Percentiles rank a stretch among this genome's conserved stretches.
phyloP scores from a whole-genome alignment of 2,888 invertebrate species.

The Campopleginae sp. region DNA sequence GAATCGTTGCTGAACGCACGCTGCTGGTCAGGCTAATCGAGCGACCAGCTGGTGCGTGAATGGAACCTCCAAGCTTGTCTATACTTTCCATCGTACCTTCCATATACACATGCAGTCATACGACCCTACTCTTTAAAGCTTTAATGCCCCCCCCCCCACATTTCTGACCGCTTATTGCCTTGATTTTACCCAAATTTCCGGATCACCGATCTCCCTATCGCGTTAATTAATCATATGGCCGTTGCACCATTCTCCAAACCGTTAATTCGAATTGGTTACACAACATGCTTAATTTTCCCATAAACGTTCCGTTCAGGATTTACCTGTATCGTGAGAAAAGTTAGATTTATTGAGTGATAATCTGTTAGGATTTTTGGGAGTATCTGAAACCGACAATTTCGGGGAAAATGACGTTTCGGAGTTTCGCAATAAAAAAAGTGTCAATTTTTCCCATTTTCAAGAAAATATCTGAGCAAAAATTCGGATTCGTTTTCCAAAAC shows the following conservation, averaged over 20 bases:
- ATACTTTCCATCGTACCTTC: background rate
- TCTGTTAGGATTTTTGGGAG: too few relatives aligned
- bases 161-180: constrained; percentile 21
- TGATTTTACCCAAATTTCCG: constrained; percentile 11
- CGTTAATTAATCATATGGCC: constrained; percentile 5
- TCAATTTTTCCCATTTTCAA: too few relatives aligned
- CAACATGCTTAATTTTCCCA: background rate
- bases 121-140: background rate
- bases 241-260: background rate
- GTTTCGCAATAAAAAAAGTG: too few relatives aligned
- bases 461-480: too few relatives aligned
- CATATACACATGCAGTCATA: background rate
- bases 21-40: constrained; percentile 16
- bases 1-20: constrained; percentile 8
- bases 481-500: background rate
- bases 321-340: background rate
- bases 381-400: too few relatives aligned
- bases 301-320: background rate
- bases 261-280: background rate
- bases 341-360: too few relatives aligned
- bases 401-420: too few relatives aligned
- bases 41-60: constrained; percentile 45
- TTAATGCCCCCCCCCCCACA: constrained; percentile 7
- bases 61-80: constrained; percentile 5
- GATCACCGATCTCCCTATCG: background rate